These are phyloP conservation scores for Pachycephus smyrnensis DNA, from an alignment of 2,888 invertebrate species.

Conservation along the genomic window DNA sequence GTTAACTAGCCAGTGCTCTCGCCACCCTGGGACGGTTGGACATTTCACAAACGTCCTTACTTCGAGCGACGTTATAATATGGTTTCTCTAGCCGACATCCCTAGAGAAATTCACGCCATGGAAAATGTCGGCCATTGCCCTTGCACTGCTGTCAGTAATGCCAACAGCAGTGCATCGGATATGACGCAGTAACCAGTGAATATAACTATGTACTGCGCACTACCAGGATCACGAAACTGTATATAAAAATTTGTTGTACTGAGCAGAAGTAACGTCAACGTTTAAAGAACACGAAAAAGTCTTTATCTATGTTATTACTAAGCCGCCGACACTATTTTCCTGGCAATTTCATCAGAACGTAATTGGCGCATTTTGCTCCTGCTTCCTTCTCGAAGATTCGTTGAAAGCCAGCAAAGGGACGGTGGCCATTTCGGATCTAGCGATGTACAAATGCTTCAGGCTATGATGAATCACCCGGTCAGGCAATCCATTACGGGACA, in stretches of 20 bases:
- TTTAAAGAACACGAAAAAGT: neutral
- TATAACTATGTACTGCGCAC: neutral
- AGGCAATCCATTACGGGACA: conserved; percentile 22
- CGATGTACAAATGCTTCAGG: conserved; percentile 15
- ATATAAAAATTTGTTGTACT: neutral
- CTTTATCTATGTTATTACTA: neutral
- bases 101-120: neutral
- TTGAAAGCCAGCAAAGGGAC: neutral
- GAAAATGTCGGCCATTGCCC: neutral
- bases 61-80: neutral
- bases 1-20: neutral
- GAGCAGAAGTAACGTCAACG: neutral
- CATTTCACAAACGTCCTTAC: neutral
- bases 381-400: neutral
- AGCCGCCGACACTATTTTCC: neutral
- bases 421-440: neutral
- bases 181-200: neutral
- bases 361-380: neutral
- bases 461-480: conserved; percentile 23
- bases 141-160: neutral
- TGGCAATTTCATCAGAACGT: neutral
- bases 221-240: neutral
- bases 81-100: neutral
- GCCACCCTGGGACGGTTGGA: neutral
- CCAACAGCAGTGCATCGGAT: neutral